phyloP scores from a whole-genome alignment of 2,113 vertebrate species.

The Pionites leucogaster region DNA sequence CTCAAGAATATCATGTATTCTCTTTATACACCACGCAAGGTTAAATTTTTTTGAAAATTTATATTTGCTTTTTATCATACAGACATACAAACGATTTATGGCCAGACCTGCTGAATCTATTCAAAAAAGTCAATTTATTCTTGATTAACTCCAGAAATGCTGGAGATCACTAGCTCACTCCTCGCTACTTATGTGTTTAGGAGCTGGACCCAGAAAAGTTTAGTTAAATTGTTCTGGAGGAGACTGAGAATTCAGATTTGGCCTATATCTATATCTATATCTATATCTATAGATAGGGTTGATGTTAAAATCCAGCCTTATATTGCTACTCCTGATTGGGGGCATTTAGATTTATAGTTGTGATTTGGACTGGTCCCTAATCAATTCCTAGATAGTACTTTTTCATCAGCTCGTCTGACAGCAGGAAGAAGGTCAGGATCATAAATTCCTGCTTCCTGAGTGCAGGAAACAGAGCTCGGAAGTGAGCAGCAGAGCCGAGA shows the following conservation, averaged over 20 bases:
- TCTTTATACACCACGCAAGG: slow-evolving; percentile 77
- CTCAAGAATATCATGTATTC: slow-evolving; percentile 78
- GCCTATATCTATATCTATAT: too few species aligned
- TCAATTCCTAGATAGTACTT: slow-evolving; percentile 35
- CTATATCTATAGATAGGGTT: background rate
- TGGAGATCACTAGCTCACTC: slow-evolving; percentile 15
- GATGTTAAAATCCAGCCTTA: background rate
- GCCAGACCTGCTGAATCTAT: slow-evolving; percentile 64
- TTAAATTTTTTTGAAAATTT: slow-evolving; percentile 75
- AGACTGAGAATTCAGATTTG: background rate
- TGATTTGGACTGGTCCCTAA: slow-evolving; percentile 16
- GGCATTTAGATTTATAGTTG: slow-evolving; percentile 37
- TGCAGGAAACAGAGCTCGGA: background rate
- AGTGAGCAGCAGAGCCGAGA: background rate
- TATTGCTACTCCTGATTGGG: background rate
- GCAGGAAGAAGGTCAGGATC: slow-evolving; percentile 44
- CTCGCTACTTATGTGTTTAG: background rate
- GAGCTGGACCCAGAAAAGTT: background rate
- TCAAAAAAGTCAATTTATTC: slow-evolving; percentile 53
- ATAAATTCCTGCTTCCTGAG: slow-evolving; percentile 11
- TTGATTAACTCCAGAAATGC: slow-evolving; percentile 66
- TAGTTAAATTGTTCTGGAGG: background rate
- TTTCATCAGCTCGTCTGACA: slow-evolving; percentile 54
- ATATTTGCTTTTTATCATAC: slow-evolving; percentile 76
- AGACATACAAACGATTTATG: slow-evolving; percentile 70